Conservation (phyloP, 2,797 vertebrate genomes). For the Lepilemur ruficaudatus region DNA sequence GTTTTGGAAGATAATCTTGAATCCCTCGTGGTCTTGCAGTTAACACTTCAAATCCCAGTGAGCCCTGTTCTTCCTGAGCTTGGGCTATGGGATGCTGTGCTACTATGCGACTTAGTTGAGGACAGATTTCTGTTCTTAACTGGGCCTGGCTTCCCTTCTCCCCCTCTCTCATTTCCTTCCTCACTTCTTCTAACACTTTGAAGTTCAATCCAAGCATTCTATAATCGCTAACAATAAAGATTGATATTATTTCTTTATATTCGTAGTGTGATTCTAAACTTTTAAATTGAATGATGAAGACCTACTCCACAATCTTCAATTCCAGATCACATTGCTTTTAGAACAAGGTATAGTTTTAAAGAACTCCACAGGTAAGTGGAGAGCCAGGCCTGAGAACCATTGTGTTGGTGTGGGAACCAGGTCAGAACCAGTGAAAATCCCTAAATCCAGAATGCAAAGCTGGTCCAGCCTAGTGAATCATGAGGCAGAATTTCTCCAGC, state of each 20-base stretch:
- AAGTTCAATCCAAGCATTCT: neutral
- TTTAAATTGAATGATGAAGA: neutral
- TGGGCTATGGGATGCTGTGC: neutral
- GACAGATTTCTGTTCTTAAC: neutral
- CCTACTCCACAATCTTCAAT: neutral
- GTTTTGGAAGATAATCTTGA: neutral
- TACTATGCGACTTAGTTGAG: neutral
- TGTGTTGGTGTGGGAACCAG: neutral
- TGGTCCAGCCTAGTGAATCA: neutral
- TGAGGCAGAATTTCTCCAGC: neutral
- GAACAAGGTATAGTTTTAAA: neutral
- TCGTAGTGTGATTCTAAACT: neutral
- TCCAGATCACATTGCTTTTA: neutral
- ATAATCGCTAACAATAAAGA: neutral
- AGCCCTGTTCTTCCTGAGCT: neutral
- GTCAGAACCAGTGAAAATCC: neutral
- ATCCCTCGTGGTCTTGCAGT: neutral
- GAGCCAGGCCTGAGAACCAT: neutral
- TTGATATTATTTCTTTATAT: neutral
- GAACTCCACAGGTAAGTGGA: neutral
- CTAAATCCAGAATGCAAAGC: neutral
- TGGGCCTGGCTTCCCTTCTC: neutral
- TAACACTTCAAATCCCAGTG: accelerated
- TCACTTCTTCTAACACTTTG: neutral
- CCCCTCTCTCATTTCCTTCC: neutral